Evolutionary conservation across 2,113 vertebrate genomes (phyloP).

Genomic region (Planiliza haematocheilus): DNA sequence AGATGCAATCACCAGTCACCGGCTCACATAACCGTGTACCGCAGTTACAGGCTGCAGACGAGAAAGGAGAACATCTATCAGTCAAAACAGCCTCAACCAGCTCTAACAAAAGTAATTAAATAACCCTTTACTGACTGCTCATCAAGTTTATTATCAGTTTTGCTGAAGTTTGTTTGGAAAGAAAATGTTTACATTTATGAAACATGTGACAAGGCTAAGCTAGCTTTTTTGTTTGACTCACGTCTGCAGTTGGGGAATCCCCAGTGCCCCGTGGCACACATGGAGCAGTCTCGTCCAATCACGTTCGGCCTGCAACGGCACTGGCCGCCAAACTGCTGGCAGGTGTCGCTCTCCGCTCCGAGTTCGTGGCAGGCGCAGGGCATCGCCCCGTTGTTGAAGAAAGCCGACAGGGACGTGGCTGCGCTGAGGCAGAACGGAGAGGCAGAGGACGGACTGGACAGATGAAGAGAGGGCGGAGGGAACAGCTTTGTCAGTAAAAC

Average conservation of each 20-base stretch:
- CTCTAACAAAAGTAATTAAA: too few species aligned
- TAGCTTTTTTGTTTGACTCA: slow-evolving; percentile 80
- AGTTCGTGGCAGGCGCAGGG: slow-evolving; percentile 92
- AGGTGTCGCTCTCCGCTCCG: slow-evolving; percentile 86
- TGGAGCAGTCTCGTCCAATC: slow-evolving; percentile 95
- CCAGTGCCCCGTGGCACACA: slow-evolving; percentile 94
- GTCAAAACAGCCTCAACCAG: too few species aligned
- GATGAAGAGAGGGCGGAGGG: not conserved
- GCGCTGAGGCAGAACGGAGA: slow-evolving; percentile 89
- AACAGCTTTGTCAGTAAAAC: not conserved
- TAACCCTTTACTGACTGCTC: too few species aligned
- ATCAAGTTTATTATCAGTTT: too few species aligned
- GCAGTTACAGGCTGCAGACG: slow-evolving; percentile 90
- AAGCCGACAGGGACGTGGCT: slow-evolving; percentile 90
- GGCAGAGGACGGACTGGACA: slow-evolving; percentile 81
- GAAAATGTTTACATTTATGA: too few species aligned
- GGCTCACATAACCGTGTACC: slow-evolving; percentile 91
- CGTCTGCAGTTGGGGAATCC: slow-evolving; percentile 95
- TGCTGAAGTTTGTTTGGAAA: too few species aligned
- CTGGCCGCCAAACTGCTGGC: slow-evolving; percentile 91
- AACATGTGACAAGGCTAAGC: not conserved
- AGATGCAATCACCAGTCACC: slow-evolving; percentile 91
- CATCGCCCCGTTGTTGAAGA: slow-evolving; percentile 93
- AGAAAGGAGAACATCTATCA: not conserved
- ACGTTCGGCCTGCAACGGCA: slow-evolving; percentile 89